These are phyloP conservation scores for Hybos culiciformis DNA, from an alignment of 2,888 invertebrate species.

Conservation along the genomic window DNA sequence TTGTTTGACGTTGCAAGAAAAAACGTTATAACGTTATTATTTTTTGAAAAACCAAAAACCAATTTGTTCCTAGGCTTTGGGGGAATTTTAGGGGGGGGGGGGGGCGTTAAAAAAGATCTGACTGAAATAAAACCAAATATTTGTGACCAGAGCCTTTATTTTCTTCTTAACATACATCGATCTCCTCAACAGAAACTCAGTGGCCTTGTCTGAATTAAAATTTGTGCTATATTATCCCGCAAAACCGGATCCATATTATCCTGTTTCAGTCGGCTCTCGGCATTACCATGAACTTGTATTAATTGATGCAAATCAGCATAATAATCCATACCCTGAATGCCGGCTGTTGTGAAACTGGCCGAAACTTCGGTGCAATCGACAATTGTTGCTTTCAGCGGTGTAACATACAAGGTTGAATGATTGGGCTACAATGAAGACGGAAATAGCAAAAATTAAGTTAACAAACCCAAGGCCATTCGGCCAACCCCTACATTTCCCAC, in stretches of 20 bases:
- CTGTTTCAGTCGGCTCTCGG: constrained; percentile 28
- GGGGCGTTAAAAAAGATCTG: too few species aligned
- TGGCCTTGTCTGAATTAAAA: constrained; percentile 30
- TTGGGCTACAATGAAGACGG: constrained; percentile 22
- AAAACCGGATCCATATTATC: constrained; percentile 29
- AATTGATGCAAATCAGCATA: constrained; percentile 61
- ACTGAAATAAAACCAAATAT: too few species aligned
- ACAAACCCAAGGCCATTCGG: not conserved
- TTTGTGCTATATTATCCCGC: constrained; percentile 30
- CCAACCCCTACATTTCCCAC: not conserved
- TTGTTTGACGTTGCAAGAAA: too few species aligned
- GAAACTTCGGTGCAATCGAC: constrained; percentile 66
- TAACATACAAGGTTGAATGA: constrained; percentile 41
- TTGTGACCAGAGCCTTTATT: too few species aligned
- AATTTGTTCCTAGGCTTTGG: too few species aligned
- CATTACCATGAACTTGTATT: constrained; percentile 42
- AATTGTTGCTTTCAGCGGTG: constrained; percentile 51
- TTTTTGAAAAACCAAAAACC: too few species aligned
- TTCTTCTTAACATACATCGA: too few species aligned
- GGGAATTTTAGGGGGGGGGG: too few species aligned
- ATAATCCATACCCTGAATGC: constrained; percentile 38
- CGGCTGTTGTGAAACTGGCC: constrained; percentile 46
- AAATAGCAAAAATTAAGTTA: not conserved
- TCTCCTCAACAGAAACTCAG: constrained; percentile 32
- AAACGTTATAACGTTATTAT: too few species aligned